Conservation (phyloP, 2,888 invertebrate genomes). For the Magallana nippona region DNA sequence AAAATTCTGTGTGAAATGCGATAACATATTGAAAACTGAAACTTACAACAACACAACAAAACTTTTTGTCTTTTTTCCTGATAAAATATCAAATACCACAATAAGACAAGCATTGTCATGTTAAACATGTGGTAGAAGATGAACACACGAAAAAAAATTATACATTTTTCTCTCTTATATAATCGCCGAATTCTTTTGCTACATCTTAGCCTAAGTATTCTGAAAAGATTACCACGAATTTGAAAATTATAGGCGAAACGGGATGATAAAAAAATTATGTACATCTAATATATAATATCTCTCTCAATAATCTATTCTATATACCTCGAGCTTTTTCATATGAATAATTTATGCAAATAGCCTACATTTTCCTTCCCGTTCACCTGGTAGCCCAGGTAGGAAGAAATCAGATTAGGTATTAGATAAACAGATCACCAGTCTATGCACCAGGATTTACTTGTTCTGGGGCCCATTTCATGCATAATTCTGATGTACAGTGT, state of each 20-base stretch:
- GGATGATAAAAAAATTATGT: background rate
- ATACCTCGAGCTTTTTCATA: conserved; percentile 7
- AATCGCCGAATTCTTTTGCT: background rate
- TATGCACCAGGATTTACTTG: background rate
- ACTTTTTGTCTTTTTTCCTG: too few relatives aligned
- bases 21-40: too few relatives aligned
- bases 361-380: conserved; percentile 9
- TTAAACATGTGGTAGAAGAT: background rate
- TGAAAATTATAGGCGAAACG: background rate
- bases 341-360: conserved; percentile 23
- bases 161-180: background rate
- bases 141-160: background rate
- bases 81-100: too few relatives aligned
- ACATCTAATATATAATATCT: background rate
- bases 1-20: too few relatives aligned
- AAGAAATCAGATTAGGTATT: conserved; percentile 18
- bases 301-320: background rate
- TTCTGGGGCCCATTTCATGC: conserved; percentile 9
- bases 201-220: background rate
- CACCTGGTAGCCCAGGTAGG: conserved; percentile 4
- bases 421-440: conserved; percentile 11
- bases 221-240: background rate
- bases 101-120: background rate
- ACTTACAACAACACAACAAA: too few relatives aligned
- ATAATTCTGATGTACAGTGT: background rate